Base-by-base conservation (phyloP, 1,140 invertebrate species). In the Zaprionus taronus region DNA sequence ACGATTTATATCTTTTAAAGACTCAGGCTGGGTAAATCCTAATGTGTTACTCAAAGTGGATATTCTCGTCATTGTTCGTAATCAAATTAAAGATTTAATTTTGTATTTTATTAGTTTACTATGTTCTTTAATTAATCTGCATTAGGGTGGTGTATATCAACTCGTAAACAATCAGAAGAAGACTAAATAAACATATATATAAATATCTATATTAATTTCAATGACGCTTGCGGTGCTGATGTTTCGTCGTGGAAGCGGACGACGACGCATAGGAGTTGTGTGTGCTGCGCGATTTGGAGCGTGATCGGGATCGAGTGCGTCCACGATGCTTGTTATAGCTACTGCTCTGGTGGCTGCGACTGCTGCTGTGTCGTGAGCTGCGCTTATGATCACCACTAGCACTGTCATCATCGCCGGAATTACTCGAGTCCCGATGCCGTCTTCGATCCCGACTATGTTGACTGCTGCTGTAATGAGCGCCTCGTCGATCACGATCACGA, bases 181-280 rank as follows among this genome's bases (percentile, higher is more conserved):
- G 28, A 61, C 53, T 47, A 68, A 5, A 38, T 57, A 51, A 58
- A 15, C 31, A 56, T 57, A 56, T 31, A 55, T 49, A 82, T 20
- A 82, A n/a, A 41, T 49, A 55, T 55, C 79, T 20, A 41, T 49
- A 53, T 41, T 68, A 51, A 66, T 71, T 74, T 87, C 58, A 89
- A 62, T 85, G 79, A 58, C 81, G 85, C 56, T 90, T 89, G 55
- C 81, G 74, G 22, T 80, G 36, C 56, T 77, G 68, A 55, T 80
- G 84, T 41, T 70, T 74, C 53, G 79, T 74, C 53, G 79, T 74
- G 70, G 86, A 90, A 80, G 73, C 66, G 65, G 85, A 79, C 68
- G 84, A 87, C 62, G 85, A 79, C 68, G 84, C 90, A 38, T 75
- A 65, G 68, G 85, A 81, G 75, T 76, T 71, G 65, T 89, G 81